These are phyloP conservation scores for Mormyrus proboscirostris DNA, from an alignment of 2,797 vertebrate genomes.

Conservation along the genomic window DNA sequence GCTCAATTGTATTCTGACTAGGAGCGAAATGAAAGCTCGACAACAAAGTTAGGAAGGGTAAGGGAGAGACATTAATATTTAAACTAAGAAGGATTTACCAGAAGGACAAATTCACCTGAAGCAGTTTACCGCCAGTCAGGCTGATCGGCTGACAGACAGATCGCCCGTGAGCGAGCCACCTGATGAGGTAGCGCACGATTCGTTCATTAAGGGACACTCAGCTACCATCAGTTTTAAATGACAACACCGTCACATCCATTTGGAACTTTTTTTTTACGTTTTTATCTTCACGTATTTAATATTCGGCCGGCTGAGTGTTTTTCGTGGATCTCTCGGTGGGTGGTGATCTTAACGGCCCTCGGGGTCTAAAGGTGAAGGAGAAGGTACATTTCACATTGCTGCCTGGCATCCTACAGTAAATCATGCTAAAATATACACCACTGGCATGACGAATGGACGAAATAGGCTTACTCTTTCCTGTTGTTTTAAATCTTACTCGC, in stretches of 20 bases:
- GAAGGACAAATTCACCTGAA: slow-evolving; percentile 7
- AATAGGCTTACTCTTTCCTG: slow-evolving; percentile 11
- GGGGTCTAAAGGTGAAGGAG: slow-evolving; percentile 10
- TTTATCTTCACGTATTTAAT: slow-evolving; percentile 2
- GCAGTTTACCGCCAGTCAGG: background rate
- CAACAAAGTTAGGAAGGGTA: slow-evolving; percentile 1
- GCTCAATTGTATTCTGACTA: slow-evolving; percentile 12
- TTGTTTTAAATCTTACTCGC: slow-evolving; percentile 13
- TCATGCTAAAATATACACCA: slow-evolving; percentile 16
- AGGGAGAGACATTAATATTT: slow-evolving; percentile 8
- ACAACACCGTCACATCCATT: background rate
- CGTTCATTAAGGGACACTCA: background rate
- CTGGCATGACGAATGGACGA: background rate
- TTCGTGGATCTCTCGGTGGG: background rate
- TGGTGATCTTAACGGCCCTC: background rate
- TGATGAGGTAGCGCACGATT: background rate
- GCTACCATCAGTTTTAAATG: background rate
- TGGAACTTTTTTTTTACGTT: background rate
- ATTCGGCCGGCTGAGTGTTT: background rate
- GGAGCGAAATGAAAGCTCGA: slow-evolving; percentile 5
- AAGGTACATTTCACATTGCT: background rate
- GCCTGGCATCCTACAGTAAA: background rate
- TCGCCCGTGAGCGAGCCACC: background rate
- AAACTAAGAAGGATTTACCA: slow-evolving; percentile 9
- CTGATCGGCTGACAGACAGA: background rate